A percentile compares a stretch with the other conserved stretches of the same genome.
These are phyloP conservation scores for Strigops habroptila DNA, from an alignment of 2,113 vertebrate species.

Conservation along the genomic window DNA sequence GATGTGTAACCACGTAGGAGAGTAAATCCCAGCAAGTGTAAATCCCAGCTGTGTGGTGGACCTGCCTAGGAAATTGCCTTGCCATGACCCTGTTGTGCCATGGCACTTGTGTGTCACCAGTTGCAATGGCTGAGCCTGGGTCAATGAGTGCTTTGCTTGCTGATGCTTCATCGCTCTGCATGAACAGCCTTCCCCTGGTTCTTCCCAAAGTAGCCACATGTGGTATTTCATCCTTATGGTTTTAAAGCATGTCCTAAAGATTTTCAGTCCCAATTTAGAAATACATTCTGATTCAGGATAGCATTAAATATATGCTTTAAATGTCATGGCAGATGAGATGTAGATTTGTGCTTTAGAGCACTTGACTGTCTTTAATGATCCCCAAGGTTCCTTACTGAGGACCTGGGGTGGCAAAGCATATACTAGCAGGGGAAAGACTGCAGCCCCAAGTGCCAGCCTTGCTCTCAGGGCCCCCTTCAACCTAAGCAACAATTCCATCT, in stretches of 20 bases:
- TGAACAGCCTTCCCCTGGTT: background rate
- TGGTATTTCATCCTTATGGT: background rate
- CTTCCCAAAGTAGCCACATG: accelerated
- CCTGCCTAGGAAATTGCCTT: accelerated
- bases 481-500: background rate
- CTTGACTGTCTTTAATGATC: background rate
- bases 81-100: accelerated
- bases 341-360: background rate
- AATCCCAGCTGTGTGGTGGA: accelerated
- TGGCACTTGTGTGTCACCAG: accelerated
- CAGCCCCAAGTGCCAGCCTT: background rate
- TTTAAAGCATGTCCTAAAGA: background rate
- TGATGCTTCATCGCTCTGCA: accelerated
- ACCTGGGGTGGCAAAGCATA: background rate
- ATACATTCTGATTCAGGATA: background rate
- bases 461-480: background rate
- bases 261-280: background rate
- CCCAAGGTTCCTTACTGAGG: background rate
- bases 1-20: accelerated
- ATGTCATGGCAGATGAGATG: background rate
- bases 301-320: background rate
- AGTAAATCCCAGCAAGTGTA: background rate
- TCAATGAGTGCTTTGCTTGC: accelerated
- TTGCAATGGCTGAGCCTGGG: accelerated
- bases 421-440: background rate